These are phyloP conservation scores for Barbus barbus DNA, from an alignment of 2,113 vertebrate species.

Conservation along the genomic window DNA sequence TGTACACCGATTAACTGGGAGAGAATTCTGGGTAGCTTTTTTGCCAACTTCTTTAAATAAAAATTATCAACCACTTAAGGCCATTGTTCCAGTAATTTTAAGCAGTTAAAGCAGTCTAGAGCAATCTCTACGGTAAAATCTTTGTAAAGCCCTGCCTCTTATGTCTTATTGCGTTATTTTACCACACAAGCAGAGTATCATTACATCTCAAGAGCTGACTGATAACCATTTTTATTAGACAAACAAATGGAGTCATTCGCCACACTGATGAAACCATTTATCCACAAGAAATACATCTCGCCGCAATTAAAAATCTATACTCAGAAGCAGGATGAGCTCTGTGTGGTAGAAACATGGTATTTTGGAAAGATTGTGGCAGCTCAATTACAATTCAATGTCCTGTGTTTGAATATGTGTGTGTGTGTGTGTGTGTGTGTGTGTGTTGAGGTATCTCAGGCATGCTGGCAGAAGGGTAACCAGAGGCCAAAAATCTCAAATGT, in stretches of 20 bases:
- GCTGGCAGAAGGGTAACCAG: constrained; percentile 36
- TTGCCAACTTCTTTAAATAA: too few species aligned
- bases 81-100: background rate
- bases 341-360: background rate
- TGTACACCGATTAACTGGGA: background rate
- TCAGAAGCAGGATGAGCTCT: background rate
- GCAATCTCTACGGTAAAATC: background rate
- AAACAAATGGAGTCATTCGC: background rate
- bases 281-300: background rate
- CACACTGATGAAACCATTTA: constrained; percentile 6
- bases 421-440: background rate
- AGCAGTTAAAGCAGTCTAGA: background rate
- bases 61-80: background rate
- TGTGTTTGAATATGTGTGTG: background rate
- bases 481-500: constrained; percentile 45
- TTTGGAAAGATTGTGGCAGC: background rate
- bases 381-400: background rate
- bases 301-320: too few species aligned
- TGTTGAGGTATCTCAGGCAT: constrained; percentile 35
- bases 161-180: background rate
- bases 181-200: background rate
- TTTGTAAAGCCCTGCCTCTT: background rate
- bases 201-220: background rate
- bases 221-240: background rate
- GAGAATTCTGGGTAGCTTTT: background rate